These are phyloP conservation scores for Arbacia lixula DNA, from an alignment of 53 echinoderm and acorn worm species.

Conservation along the genomic window DNA sequence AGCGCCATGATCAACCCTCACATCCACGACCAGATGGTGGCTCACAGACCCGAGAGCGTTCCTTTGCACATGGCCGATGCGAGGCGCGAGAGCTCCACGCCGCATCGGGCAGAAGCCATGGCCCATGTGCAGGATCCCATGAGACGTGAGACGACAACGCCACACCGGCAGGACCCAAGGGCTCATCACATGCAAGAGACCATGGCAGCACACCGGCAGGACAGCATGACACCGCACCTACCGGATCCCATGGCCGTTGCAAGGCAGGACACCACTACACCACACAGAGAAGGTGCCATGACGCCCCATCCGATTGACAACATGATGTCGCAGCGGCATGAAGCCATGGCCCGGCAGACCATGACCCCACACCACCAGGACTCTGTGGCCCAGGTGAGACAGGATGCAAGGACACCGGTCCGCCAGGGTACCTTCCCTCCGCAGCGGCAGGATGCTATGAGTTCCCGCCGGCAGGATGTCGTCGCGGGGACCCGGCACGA, in stretches of 20 bases:
- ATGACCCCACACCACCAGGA: constrained; percentile 43
- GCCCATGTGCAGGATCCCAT: constrained; percentile 46
- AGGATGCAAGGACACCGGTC: constrained; percentile 25
- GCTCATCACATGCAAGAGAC: constrained; percentile 25
- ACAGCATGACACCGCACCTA: constrained; percentile 44
- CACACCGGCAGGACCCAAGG: constrained; percentile 34
- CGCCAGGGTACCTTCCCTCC: constrained; percentile 27
- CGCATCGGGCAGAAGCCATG: constrained; percentile 36
- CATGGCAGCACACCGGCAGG: constrained; percentile 3
- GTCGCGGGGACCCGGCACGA: not conserved
- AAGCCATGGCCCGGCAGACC: constrained; percentile 23
- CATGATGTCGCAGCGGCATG: constrained; percentile 32
- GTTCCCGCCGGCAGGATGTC: constrained; percentile 10
- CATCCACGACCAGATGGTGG: constrained; percentile 32
- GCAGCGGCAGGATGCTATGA: constrained; percentile 18
- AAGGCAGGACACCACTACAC: constrained; percentile 37
- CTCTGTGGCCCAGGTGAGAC: constrained; percentile 22
- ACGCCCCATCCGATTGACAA: constrained; percentile 48
- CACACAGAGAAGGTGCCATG: constrained; percentile 46
- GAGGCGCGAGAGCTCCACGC: constrained; percentile 37
- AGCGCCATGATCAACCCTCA: constrained; percentile 32
- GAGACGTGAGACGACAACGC: constrained; percentile 38
- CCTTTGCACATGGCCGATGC: constrained; percentile 9
- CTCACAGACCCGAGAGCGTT: constrained; percentile 50
- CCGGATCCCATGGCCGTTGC: constrained; percentile 25